These are phyloP conservation scores for Phyllotreta striolata DNA, from an alignment of 2,888 invertebrate species.

Conservation along the genomic window DNA sequence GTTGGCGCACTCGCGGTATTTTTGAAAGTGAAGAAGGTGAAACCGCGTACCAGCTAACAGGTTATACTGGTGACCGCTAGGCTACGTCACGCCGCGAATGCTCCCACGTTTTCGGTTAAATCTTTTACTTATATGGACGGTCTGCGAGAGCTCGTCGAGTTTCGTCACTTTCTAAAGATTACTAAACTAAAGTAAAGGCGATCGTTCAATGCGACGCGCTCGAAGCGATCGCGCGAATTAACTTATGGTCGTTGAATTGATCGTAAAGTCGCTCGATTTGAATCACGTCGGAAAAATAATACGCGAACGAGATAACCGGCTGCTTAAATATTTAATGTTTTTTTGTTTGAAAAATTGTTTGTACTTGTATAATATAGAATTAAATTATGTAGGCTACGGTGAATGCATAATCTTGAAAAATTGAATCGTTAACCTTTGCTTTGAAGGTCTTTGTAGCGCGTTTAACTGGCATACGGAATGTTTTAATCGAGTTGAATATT, in stretches of 20 bases:
- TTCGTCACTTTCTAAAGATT: conserved; percentile 51
- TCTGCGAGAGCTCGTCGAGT: conserved; percentile 47
- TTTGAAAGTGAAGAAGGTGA: conserved; percentile 46
- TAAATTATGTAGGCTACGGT: no score
- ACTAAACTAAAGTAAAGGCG: conserved; percentile 6
- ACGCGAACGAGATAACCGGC: not conserved
- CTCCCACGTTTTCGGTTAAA: conserved; percentile 52
- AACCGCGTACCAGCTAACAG: conserved; percentile 42
- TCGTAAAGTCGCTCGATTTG: no score
- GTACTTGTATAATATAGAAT: no score
- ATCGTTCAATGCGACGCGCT: no score
- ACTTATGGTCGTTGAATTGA: no score
- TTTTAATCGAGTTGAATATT: no score
- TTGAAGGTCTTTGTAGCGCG: no score
- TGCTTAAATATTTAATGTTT: conserved; percentile 17
- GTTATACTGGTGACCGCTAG: conserved; percentile 44
- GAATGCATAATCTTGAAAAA: no score
- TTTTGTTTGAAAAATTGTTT: not conserved
- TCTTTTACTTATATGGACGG: conserved; percentile 56
- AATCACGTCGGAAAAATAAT: not conserved
- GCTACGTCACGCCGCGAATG: conserved; percentile 48
- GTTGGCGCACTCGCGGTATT: conserved; percentile 48
- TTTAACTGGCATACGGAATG: no score
- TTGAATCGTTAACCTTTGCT: no score
- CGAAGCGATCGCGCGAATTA: no score